Evolutionary conservation across 2,888 invertebrate species (phyloP), one percentile per base, ranked within the genome.

Genomic region (Melinaea menophilus): DNA sequence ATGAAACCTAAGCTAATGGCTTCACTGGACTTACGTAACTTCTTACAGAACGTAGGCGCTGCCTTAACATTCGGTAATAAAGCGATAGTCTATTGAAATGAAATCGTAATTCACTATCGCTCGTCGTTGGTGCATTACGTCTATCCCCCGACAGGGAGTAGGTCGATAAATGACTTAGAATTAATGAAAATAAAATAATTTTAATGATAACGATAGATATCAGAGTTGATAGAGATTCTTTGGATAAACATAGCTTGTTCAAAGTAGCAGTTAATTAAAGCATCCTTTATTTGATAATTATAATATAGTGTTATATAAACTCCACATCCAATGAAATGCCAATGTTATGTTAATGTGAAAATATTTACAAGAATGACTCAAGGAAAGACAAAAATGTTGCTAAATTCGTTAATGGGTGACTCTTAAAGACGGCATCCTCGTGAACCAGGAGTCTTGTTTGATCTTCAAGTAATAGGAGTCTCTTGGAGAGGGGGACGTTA

Each of bases 401-500:
- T n/a, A 12, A 48, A 58, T 48, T 55, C 37, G 54, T 83, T 77
- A 86, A 71, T 79, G 80, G 37, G 79, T 75, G 56, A 86, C 87
- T 75, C 90, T 84, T 63, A 91, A 71, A 1, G 91, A 91, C n/a
- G 91, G 91, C 83, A 88, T 86, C 67, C 91, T 82, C 34, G 88
- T 90, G 72, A 91, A 91, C 91, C 91, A 91, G 37, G 91, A 89
- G 71, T 91, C 91, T 56, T 84, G 87, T 71, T 91, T 91, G 73
- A 90, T 82, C 75, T 89, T 91, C 70, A 91, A 78, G 69, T 90
- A 90, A 76, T 91, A 91, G 41, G 87, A 80, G 75, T 93, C 92
- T 70, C 90, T 88, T 33, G 93, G 93, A 35, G 91, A 81, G 13
- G 90, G 91, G 56, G 91, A 86, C 69, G 89, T 92, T 13, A 94